Percentiles rank a stretch among this genome's conserved stretches.
Conservation (phyloP, 2,888 invertebrate genomes). For the Phalangium opilio region DNA sequence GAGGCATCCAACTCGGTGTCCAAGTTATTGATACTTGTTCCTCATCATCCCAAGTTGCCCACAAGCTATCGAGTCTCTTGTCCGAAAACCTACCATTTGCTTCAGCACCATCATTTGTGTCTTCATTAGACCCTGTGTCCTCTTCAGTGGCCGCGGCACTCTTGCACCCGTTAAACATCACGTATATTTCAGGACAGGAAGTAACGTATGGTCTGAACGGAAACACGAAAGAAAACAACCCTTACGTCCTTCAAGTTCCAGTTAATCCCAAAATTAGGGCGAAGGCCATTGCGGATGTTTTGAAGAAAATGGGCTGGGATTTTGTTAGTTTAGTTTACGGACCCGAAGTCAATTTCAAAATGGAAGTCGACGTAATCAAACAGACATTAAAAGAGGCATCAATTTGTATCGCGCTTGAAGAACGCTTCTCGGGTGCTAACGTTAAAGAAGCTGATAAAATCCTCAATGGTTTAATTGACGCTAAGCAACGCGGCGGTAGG, state of each 20-base stretch:
- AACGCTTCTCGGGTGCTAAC: neutral
- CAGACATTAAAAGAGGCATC: conserved; percentile 8
- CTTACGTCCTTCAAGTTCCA: conserved; percentile 22
- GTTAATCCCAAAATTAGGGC: conserved; percentile 22
- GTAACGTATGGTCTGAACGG: conserved; percentile 17
- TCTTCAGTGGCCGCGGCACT: conserved; percentile 5
- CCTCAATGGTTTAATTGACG: conserved; percentile 6
- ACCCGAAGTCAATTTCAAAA: conserved; percentile 5
- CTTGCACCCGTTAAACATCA: conserved; percentile 14
- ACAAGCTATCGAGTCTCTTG: conserved; percentile 8
- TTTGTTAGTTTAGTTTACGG: conserved; percentile 29
- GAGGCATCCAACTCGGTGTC: conserved; percentile 12
- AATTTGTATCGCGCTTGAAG: conserved; percentile 13
- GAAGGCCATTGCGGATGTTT: conserved; percentile 28
- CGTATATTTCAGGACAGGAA: conserved; percentile 14
- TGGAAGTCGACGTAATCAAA: conserved; percentile 11
- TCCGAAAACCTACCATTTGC: conserved; percentile 2
- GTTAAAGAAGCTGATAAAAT: neutral
- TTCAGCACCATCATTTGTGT: conserved; percentile 1
- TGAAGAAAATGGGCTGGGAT: conserved; percentile 30
- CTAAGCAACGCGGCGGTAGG: conserved; percentile 14
- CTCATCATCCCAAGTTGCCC: conserved; percentile 15
- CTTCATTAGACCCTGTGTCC: neutral
- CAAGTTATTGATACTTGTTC: conserved; percentile 18
- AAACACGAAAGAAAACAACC: conserved; percentile 21